phyloP scores from a whole-genome alignment of 1,140 invertebrate species.

The Thaumatotibia leucotreta region DNA sequence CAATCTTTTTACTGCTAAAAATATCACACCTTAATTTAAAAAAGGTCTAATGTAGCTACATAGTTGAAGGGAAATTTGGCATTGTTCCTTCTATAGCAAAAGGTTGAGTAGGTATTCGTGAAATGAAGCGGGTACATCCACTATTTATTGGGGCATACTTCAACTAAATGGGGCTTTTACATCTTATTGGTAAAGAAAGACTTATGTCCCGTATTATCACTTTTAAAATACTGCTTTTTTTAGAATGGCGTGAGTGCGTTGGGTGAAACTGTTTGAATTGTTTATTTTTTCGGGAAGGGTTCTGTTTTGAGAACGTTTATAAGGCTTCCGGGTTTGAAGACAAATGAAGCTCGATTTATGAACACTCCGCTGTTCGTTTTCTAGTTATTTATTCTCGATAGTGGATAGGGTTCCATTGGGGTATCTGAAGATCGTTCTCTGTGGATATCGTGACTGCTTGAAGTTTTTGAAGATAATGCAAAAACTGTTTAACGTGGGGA shows the following conservation, averaged over 20 bases:
- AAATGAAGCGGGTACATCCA: constrained; percentile 27
- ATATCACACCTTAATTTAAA: neutral
- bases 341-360: neutral
- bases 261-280: constrained; percentile 2
- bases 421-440: too few species aligned
- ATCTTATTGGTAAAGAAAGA: neutral
- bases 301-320: neutral
- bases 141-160: constrained; percentile 41
- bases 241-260: neutral
- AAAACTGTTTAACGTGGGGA: too few species aligned
- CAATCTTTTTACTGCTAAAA: neutral
- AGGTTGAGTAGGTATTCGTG: constrained; percentile 26
- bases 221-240: neutral
- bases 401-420: neutral
- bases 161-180: constrained; percentile 33
- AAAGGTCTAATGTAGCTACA: neutral
- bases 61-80: neutral
- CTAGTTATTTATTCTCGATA: neutral
- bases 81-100: neutral
- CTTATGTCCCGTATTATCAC: neutral
- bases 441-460: too few species aligned
- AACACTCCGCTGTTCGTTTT: neutral
- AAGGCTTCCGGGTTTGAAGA: neutral
- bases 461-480: too few species aligned
- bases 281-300: neutral